Percentiles rank a stretch among this genome's conserved stretches.
Conservation (phyloP, 2,797 vertebrate species). For the Tenualosa ilisha region DNA sequence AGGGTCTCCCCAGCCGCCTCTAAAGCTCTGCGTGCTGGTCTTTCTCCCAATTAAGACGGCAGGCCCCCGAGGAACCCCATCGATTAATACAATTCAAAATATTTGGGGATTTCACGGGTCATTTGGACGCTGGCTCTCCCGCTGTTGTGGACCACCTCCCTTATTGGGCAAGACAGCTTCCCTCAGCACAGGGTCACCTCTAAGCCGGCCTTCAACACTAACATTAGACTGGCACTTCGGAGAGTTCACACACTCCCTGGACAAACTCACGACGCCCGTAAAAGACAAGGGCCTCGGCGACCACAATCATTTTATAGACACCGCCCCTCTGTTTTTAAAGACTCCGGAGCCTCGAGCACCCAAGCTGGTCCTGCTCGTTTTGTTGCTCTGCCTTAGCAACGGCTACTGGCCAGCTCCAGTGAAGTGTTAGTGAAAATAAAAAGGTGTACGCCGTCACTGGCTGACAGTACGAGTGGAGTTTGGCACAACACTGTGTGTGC, state of each 20-base stretch:
- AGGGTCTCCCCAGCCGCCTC: neutral
- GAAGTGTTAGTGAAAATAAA: conserved; percentile 39
- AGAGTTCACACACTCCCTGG: conserved; percentile 24
- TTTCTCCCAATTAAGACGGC: conserved; percentile 42
- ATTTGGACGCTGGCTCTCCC: conserved; percentile 17
- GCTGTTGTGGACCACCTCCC: neutral
- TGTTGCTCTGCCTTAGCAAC: conserved; percentile 46
- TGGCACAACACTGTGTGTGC: conserved; percentile 26
- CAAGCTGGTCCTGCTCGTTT: conserved; percentile 16
- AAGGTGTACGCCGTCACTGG: conserved; percentile 34
- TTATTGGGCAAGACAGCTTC: conserved; percentile 28
- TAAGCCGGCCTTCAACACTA: conserved; percentile 27
- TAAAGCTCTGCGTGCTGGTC: conserved; percentile 7
- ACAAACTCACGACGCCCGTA: conserved; percentile 22
- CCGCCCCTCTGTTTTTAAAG: conserved; percentile 30
- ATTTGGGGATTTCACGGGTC: conserved; percentile 48
- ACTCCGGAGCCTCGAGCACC: conserved; percentile 18
- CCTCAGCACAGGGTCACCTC: conserved; percentile 21
- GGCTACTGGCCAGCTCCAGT: conserved; percentile 16
- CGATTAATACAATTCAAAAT: conserved; percentile 35
- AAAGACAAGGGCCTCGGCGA: conserved; percentile 34
- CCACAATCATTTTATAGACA: conserved; percentile 30
- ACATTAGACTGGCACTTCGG: conserved; percentile 35
- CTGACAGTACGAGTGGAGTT: conserved; percentile 27
- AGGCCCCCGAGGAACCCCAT: conserved; percentile 31